phyloP scores from a whole-genome alignment of 2,888 invertebrate species.

The Stenodema calcarata region DNA sequence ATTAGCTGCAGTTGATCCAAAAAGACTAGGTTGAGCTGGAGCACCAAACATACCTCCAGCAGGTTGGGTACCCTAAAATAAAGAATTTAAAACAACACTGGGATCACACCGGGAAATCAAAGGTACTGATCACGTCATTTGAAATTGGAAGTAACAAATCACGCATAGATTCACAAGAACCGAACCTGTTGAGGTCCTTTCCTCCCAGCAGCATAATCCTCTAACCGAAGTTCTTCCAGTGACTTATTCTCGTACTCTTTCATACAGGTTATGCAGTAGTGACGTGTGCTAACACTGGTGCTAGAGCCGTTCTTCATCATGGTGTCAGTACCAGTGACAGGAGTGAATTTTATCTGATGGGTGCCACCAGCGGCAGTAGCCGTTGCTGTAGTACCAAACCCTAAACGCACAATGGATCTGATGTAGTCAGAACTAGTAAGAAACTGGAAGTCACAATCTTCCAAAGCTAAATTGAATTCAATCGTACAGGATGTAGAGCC shows the following conservation, averaged over 20 bases:
- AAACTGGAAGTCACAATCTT: too few species aligned
- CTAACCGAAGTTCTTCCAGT: slow-evolving; percentile 90
- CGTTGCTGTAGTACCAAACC: slow-evolving; percentile 61
- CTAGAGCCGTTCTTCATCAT: slow-evolving; percentile 87
- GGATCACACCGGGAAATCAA: background rate
- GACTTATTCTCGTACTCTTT: slow-evolving; percentile 96
- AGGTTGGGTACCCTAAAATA: slow-evolving; percentile 58
- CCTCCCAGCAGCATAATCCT: slow-evolving; percentile 89
- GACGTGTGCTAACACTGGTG: slow-evolving; percentile 87
- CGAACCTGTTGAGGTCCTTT: slow-evolving; percentile 72
- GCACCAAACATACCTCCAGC: slow-evolving; percentile 65
- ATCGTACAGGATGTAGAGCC: too few species aligned
- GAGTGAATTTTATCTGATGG: slow-evolving; percentile 79
- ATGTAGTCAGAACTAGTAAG: background rate
- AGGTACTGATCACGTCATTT: too few species aligned
- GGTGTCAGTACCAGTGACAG: slow-evolving; percentile 87
- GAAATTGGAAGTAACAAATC: background rate
- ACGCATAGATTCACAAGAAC: background rate
- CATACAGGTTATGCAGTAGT: slow-evolving; percentile 98
- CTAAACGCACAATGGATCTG: slow-evolving; percentile 33
- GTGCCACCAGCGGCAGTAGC: slow-evolving; percentile 70
- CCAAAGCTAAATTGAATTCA: too few species aligned
- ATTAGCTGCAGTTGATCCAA: slow-evolving; percentile 57
- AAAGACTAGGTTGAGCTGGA: slow-evolving; percentile 57
- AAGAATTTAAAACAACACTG: too few species aligned